Conservation (phyloP, 2,113 vertebrate genomes). For the Erythrolamprus reginae region DNA sequence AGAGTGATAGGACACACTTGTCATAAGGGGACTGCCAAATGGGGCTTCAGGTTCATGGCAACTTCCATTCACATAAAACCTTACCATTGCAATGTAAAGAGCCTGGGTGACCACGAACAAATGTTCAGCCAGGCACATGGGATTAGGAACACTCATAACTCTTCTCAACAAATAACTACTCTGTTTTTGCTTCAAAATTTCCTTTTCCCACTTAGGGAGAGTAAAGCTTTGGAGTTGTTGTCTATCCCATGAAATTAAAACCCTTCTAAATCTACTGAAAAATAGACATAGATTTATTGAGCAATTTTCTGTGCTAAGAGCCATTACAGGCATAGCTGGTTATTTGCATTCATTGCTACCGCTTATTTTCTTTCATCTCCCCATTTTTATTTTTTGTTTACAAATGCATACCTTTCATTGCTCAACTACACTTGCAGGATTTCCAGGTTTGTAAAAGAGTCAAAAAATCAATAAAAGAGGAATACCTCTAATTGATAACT, state of each 20-base stretch:
- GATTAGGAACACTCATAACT: not conserved
- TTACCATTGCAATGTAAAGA: not conserved
- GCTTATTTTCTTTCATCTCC: not conserved
- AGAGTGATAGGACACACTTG: not conserved
- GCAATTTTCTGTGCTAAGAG: not conserved
- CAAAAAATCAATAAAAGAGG: not conserved
- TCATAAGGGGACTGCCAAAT: not conserved
- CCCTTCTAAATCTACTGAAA: not conserved
- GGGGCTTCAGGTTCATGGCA: not conserved
- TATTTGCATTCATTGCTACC: not conserved
- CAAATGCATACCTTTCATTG: not conserved
- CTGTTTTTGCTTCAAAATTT: not conserved
- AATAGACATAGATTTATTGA: not conserved
- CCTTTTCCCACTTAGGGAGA: not conserved
- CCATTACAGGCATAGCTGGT: not conserved
- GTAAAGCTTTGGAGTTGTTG: not conserved
- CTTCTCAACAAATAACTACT: not conserved
- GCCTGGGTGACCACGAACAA: not conserved
- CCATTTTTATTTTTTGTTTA: not conserved
- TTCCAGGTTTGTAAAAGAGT: not conserved
- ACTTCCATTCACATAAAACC: not conserved
- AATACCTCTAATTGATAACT: not conserved
- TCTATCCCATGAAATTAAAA: not conserved
- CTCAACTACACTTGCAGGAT: not conserved
- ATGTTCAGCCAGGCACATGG: not conserved